Evolutionary conservation across 2,797 vertebrate species (phyloP), one percentile per base, ranked within the genome.

Genomic region (Myotis vivesi): DNA sequence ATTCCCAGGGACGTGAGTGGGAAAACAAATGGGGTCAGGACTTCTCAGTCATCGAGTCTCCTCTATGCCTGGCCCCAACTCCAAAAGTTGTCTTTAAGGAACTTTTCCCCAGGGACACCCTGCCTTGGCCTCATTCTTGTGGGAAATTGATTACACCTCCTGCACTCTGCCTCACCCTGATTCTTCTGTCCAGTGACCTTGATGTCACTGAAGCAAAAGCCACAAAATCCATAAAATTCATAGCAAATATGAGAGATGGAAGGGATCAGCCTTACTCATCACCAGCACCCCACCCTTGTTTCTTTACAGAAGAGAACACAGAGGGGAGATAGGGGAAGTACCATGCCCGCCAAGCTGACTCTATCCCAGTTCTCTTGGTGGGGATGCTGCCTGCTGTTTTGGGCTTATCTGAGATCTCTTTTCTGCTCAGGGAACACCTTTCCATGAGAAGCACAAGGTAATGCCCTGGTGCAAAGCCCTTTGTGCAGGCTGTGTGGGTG

Each of bases 1-100:
- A 72, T 93, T 97, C 87, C 87, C 90, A 94, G 68, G 88, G 33
- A n/a, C 36, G 6, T 8, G 81, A 87, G 36, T 93, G 87, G 92
- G 90, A 89, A 64, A 86, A 49, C 4, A 11, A 68, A 33, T 3
- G 16, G 51, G 72, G 66, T 84, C 66, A 92, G 22, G 49, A 46
- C 62, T 86, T 86, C 77, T 62, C 53, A 53, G 64, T 30, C 51
- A 30, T 4, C 3, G 46, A 23, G n/a, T 71, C 41, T 94, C 33
- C 55, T 76, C 72, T 22, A 6, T 59, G 69, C 51, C 79, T 89
- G 46, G 41, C 36, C 72, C 30, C 66, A 57, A 6, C 36, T 49
- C 77, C 46, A 13, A 87, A 69, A 19, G 19, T 30, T 62, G 33
- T 82, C 57, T 71, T 80, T 3, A 49, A 55, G 22, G 64, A 51